A percentile compares a stretch with the other conserved stretches of the same genome.
Evolutionary conservation across 2,113 vertebrate genomes (phyloP).

Genomic region (Xenopus tropicalis): UCB_Xtro_10.0 CM004449.2:68243001-68243500

Average conservation of each 20-base stretch:
- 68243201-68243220: not conserved
- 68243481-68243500: no score
- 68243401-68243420: no score
- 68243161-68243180: not conserved
- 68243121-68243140: not conserved
- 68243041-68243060: conserved; percentile 3
- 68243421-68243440: no score
- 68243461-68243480: no score
- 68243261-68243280: not conserved
- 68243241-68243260: not conserved
- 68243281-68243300: not conserved
- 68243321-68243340: not conserved
- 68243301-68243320: not conserved
- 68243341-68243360: not conserved
- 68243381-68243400: no score
- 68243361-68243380: not conserved
- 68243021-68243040: not conserved
- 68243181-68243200: not conserved
- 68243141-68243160: not conserved
- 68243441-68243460: no score
- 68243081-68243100: conserved; percentile 18
- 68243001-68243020: conserved; percentile 1
- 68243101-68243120: conserved; percentile 24
- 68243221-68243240: not conserved
- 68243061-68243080: not conserved